Evolutionary conservation across 1,140 invertebrate species (phyloP).

Genomic region (Lepidurus arcticus): DNA sequence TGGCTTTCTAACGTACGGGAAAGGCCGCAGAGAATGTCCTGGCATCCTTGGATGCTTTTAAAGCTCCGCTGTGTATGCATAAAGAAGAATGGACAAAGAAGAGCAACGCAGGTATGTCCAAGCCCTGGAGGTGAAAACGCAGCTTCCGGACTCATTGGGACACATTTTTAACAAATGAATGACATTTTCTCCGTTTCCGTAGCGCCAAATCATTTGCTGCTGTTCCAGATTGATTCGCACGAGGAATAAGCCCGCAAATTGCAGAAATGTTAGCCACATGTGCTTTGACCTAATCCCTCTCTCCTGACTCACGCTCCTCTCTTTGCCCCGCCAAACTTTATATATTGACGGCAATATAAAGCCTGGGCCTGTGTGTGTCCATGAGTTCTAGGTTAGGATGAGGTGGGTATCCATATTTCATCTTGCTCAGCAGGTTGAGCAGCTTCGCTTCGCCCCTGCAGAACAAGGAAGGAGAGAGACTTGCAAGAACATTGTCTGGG

Average conservation of each 20-base stretch:
- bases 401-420: slow-evolving; percentile 1
- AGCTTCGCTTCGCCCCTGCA: background rate
- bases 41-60: background rate
- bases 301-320: slow-evolving; percentile 1
- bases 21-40: background rate
- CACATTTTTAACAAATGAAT: background rate
- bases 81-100: background rate
- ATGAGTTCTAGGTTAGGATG: background rate
- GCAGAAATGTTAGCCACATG: slow-evolving; percentile 5
- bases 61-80: background rate
- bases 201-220: background rate
- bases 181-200: background rate
- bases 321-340: background rate
- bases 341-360: background rate
- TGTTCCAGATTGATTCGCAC: background rate
- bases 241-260: background rate
- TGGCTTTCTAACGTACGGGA: background rate
- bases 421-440: background rate
- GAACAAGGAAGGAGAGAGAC: background rate
- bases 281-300: background rate
- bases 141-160: background rate
- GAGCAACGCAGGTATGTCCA: slow-evolving; percentile 1
- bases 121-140: background rate
- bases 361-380: background rate
- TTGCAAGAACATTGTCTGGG: background rate